A percentile compares a stretch with the other conserved stretches of the same genome.
These are phyloP conservation scores for Drosophila miranda DNA, from an alignment of 1,140 invertebrate genomes.

Conservation along the genomic window DNA sequence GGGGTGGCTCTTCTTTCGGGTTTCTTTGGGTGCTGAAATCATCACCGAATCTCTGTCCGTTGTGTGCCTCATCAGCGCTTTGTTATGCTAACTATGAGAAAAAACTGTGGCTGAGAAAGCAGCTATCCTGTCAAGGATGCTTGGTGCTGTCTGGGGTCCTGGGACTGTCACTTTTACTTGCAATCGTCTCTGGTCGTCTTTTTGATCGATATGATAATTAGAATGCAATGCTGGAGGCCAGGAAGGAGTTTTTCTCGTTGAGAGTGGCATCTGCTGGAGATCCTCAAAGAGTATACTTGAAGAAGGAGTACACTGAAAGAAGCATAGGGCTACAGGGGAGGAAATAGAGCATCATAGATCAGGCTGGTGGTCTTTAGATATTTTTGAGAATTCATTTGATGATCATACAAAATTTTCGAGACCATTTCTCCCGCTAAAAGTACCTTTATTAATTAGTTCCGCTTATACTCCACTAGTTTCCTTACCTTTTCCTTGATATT, in stretches of 20 bases:
- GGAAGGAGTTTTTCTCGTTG: slow-evolving; percentile 33
- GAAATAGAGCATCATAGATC: not conserved
- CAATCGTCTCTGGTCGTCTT: slow-evolving; percentile 1
- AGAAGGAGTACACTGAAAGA: slow-evolving; percentile 1
- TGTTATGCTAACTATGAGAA: slow-evolving; percentile 81
- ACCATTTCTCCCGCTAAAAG: no score
- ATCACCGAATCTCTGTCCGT: slow-evolving; percentile 59
- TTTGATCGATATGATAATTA: slow-evolving; percentile 78
- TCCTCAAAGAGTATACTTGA: slow-evolving; percentile 5
- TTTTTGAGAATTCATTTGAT: no score
- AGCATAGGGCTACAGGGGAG: not conserved
- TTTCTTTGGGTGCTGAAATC: slow-evolving; percentile 75
- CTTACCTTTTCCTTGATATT: no score
- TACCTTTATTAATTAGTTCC: no score
- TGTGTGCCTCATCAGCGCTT: slow-evolving; percentile 69
- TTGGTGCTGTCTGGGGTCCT: slow-evolving; percentile 12
- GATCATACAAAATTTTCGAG: no score
- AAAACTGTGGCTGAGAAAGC: slow-evolving; percentile 35
- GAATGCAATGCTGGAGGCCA: slow-evolving; percentile 67
- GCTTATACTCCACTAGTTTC: no score
- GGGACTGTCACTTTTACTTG: slow-evolving; percentile 61
- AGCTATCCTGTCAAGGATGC: slow-evolving; percentile 35
- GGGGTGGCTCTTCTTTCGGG: slow-evolving; percentile 44
- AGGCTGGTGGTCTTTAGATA: not conserved
- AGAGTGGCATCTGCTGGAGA: slow-evolving; percentile 49